A percentile compares a stretch with the other conserved stretches of the same genome.
These are phyloP conservation scores for Cartodere bifasciata DNA, from an alignment of 2,888 invertebrate species.

Conservation along the genomic window DNA sequence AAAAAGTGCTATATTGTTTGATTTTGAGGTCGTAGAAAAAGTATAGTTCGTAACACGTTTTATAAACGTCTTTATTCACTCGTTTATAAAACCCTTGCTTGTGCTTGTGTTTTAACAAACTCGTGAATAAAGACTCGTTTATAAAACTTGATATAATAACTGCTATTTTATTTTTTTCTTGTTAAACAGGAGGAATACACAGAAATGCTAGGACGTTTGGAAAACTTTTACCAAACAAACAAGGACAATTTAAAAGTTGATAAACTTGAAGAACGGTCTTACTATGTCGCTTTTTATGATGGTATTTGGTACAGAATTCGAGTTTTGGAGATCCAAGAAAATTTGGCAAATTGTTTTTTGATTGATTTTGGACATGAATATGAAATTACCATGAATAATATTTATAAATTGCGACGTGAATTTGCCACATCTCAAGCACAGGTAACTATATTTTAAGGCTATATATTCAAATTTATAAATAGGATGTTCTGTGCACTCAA, in stretches of 20 bases:
- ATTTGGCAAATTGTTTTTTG: slow-evolving; percentile 43
- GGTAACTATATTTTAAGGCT: slow-evolving; percentile 36
- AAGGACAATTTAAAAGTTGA: slow-evolving; percentile 15
- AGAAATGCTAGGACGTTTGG: slow-evolving; percentile 32
- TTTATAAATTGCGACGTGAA: slow-evolving; percentile 48
- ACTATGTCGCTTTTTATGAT: slow-evolving; percentile 35
- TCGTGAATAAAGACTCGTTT: too few species aligned
- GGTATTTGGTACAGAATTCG: slow-evolving; percentile 38
- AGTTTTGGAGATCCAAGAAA: slow-evolving; percentile 27
- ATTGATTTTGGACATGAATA: slow-evolving; percentile 67
- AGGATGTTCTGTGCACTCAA: too few species aligned
- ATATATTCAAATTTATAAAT: too few species aligned
- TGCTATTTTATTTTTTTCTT: slow-evolving; percentile 6
- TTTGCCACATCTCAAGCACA: slow-evolving; percentile 58
- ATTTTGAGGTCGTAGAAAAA: too few species aligned
- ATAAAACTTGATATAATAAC: too few species aligned
- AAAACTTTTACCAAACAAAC: slow-evolving; percentile 27
- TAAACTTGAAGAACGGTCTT: slow-evolving; percentile 27
- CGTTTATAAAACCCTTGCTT: too few species aligned
- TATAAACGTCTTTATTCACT: too few species aligned
- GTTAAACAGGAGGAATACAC: slow-evolving; percentile 30
- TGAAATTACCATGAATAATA: slow-evolving; percentile 37
- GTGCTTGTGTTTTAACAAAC: too few species aligned
- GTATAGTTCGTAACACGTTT: too few species aligned
- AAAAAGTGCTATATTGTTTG: too few species aligned